Evolutionary conservation across 2,888 invertebrate genomes (phyloP), one percentile per base, ranked within the genome.

Genomic region (Isoperla grammatica): DNA sequence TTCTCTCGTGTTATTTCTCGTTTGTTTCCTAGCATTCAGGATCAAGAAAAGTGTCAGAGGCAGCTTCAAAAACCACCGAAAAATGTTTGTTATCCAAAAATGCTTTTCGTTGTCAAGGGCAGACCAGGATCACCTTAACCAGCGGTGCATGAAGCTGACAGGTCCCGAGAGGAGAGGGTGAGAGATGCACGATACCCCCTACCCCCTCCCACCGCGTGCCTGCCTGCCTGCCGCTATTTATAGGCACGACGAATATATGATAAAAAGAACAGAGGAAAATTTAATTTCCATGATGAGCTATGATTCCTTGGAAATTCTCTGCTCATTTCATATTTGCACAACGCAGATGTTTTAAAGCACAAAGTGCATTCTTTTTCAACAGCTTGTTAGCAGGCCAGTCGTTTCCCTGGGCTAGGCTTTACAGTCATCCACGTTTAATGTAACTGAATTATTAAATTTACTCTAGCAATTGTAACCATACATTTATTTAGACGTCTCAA

Each of bases 31-130:
- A 70, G 72, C 72, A 71, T 72, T 72, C 73, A 67, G 22, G 73
- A 73, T 73, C 73, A 72, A 71, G 74, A 72, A 73, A 73, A 71
- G 70, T 73, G 74, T 74, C 74, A 74, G 68, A 67, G 65, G 65
- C 74, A 73, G 60, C 20, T 58, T 23, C 56, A 49, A 49, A 49
- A 49, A 23, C 49, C 49, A 29, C 49, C 49, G 23, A 49, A 49
- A 49, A 49, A 49, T 49, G 49, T 49, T 49, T 49, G 49, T 49
- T 49, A 49, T 49, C 49, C 49, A 49, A 35, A 29, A 49, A 49
- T 49, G 49, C 49, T 49, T 49, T 57, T 56, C 57, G 59, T 62
- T 62, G 62, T 62, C 62, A 62, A 45, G 49, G 46, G 22, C 62
- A 62, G 62, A 43, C 55, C 13, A 45, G 58, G 59, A 62, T 62